These are phyloP conservation scores for Pyrochroa serraticornis DNA, from an alignment of 2,888 invertebrate genomes.

Conservation along the genomic window DNA sequence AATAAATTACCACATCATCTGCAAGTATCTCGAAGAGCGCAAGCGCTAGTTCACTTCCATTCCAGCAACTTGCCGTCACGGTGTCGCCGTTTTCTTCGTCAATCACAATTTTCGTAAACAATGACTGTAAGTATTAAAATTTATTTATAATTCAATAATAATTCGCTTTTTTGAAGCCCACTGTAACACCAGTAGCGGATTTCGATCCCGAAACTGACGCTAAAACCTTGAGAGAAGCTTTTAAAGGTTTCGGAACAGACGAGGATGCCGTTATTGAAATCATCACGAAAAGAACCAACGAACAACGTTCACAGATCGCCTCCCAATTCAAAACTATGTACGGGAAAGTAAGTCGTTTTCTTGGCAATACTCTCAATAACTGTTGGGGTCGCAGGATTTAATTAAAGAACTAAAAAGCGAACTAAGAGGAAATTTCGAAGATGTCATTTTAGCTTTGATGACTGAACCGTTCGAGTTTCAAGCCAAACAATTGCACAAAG, in stretches of 20 bases:
- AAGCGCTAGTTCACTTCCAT: too few relatives aligned
- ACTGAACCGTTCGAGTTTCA: constrained; percentile 82
- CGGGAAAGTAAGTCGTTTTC: constrained; percentile 67
- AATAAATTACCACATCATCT: too few relatives aligned
- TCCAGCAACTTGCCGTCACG: too few relatives aligned
- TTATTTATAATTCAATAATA: too few relatives aligned
- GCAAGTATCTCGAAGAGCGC: too few relatives aligned
- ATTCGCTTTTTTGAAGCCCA: constrained; percentile 63
- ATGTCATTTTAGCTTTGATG: constrained; percentile 79
- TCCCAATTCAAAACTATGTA: constrained; percentile 80
- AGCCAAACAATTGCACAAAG: constrained; percentile 79
- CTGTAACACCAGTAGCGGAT: constrained; percentile 67
- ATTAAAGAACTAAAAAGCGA: constrained; percentile 83
- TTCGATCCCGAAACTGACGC: constrained; percentile 79
- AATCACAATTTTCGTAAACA: too few relatives aligned
- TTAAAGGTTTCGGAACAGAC: constrained; percentile 81
- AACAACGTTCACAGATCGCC: constrained; percentile 81
- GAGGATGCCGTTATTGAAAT: constrained; percentile 83
- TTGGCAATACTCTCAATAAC: not conserved
- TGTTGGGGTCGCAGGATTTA: constrained; percentile 41
- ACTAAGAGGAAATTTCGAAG: constrained; percentile 83
- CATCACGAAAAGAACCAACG: constrained; percentile 77
- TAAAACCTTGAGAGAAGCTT: constrained; percentile 80
- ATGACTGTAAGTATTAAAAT: too few relatives aligned
- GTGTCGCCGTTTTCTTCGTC: too few relatives aligned